These are phyloP conservation scores for Anas platyrhynchos DNA, from an alignment of 2,113 vertebrate species.

Conservation along the genomic window DNA sequence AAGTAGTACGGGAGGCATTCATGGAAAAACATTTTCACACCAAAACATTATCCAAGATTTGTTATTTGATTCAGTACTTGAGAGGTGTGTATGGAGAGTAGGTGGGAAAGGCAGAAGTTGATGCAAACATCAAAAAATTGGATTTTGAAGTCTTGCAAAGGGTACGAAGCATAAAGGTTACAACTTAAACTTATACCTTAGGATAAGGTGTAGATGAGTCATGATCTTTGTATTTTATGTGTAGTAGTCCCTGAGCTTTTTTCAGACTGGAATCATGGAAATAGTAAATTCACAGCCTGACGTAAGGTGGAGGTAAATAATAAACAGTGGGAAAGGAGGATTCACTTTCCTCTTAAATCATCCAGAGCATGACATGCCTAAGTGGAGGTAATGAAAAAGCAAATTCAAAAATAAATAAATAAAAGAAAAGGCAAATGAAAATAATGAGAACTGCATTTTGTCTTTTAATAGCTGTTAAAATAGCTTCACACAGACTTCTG, in stretches of 20 bases:
- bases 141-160: not conserved
- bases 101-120: not conserved
- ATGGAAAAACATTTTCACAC: not conserved
- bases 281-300: not conserved
- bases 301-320: not conserved
- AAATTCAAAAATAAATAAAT: not conserved
- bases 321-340: not conserved
- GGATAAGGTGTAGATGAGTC: not conserved
- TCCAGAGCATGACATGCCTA: not conserved
- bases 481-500: not conserved
- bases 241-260: not conserved
- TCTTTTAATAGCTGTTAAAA: not conserved
- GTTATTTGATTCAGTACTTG: not conserved
- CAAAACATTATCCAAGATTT: not conserved
- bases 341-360: not conserved
- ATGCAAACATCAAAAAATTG: not conserved
- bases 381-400: not conserved
- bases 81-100: not conserved
- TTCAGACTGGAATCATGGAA: not conserved
- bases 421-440: slow-evolving; percentile 1
- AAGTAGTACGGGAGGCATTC: not conserved
- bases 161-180: not conserved
- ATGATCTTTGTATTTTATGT: not conserved
- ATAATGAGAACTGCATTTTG: not conserved
- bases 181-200: not conserved